A percentile compares a stretch with the other conserved stretches of the same genome.
Conservation (phyloP, 1,140 invertebrate genomes). For the Condylostylus longicornis region DNA sequence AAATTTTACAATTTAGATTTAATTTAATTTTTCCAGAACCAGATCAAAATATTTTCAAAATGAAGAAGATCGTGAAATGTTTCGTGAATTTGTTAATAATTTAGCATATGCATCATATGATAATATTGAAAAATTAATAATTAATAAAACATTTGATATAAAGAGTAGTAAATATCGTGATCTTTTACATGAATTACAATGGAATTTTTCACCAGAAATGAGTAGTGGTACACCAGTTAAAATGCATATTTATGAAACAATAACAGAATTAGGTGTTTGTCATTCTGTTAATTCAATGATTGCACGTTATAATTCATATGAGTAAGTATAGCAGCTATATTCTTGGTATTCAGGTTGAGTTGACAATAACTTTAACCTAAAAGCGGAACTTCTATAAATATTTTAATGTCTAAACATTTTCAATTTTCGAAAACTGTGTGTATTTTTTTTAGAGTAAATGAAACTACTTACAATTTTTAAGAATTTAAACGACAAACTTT, state of each 20-base stretch:
- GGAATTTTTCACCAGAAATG: slow-evolving; percentile 38
- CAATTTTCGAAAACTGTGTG: no score
- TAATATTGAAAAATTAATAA: slow-evolving; percentile 38
- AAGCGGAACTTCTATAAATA: neutral
- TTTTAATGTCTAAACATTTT: no score
- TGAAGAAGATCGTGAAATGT: slow-evolving; percentile 33
- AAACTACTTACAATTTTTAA: no score
- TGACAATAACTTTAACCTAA: neutral
- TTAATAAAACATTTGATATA: slow-evolving; percentile 33
- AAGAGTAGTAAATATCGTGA: slow-evolving; percentile 38
- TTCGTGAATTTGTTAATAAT: slow-evolving; percentile 37
- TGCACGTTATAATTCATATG: slow-evolving; percentile 42
- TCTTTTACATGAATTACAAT: slow-evolving; percentile 37
- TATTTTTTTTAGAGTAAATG: no score
- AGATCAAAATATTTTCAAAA: slow-evolving; percentile 20
- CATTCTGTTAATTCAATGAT: slow-evolving; percentile 48
- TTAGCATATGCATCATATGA: slow-evolving; percentile 41
- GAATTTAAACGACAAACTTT: no score
- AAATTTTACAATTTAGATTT: neutral
- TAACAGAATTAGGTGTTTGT: slow-evolving; percentile 50
- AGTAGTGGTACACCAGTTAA: slow-evolving; percentile 38
- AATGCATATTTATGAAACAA: slow-evolving; percentile 36
- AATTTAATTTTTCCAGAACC: slow-evolving; percentile 2
- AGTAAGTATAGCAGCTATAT: slow-evolving; percentile 34
- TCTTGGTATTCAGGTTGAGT: no score